A percentile compares a stretch with the other conserved stretches of the same genome.
Conservation (phyloP, 2,888 invertebrate species). For the Heliconius charithonia region DNA sequence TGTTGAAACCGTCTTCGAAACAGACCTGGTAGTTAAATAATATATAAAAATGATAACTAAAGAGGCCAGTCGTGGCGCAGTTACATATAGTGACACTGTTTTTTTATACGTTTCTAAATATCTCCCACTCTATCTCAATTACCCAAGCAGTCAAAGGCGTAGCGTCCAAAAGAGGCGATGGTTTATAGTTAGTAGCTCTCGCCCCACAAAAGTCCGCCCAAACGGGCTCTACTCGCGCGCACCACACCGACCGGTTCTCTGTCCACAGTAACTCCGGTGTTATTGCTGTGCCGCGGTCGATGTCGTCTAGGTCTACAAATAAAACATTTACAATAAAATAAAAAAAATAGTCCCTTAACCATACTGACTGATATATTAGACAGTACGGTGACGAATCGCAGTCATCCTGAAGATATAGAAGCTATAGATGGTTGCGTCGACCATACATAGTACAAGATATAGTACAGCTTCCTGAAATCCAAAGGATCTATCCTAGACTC, state of each 20-base stretch:
- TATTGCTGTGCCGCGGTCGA: constrained; percentile 79
- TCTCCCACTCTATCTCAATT: too few species aligned
- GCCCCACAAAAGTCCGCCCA: constrained; percentile 97
- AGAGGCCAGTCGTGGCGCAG: too few species aligned
- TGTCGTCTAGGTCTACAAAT: constrained; percentile 78
- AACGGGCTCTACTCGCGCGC: constrained; percentile 92
- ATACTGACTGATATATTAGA: too few species aligned
- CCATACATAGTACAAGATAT: too few species aligned
- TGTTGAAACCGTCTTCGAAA: constrained; percentile 81
- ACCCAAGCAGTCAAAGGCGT: constrained; percentile 95
- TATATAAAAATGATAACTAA: neutral
- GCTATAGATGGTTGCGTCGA: too few species aligned
- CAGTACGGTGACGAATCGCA: too few species aligned
- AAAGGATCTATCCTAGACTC: too few species aligned
- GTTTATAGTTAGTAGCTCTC: constrained; percentile 88
- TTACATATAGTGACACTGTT: too few species aligned
- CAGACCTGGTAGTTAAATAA: constrained; percentile 59
- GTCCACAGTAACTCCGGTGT: constrained; percentile 87
- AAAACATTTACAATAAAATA: too few species aligned
- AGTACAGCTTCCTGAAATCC: too few species aligned
- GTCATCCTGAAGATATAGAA: too few species aligned
- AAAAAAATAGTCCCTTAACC: too few species aligned
- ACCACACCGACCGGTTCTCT: constrained; percentile 95
- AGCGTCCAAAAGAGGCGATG: constrained; percentile 92
- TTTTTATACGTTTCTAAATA: neutral